Percentiles rank a stretch among this genome's conserved stretches.
Evolutionary conservation across 2,113 vertebrate species (phyloP).

Genomic region (Uria aalge): DNA sequence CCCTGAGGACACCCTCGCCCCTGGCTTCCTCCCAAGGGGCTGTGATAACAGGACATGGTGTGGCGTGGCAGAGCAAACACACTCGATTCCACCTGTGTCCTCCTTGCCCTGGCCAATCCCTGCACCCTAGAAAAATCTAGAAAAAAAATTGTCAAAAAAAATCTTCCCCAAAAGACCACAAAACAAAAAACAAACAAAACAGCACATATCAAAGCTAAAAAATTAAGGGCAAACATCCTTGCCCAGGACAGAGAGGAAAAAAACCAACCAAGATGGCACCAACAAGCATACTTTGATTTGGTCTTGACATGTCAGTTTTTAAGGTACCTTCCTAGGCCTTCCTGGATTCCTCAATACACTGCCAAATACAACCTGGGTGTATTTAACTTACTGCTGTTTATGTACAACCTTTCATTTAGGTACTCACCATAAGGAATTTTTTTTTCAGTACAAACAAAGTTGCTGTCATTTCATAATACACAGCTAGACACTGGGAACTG

Average conservation of each 20-base stretch:
- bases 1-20: not conserved
- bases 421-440: not conserved
- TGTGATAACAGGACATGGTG: rapidly evolving
- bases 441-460: not conserved
- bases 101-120: not conserved
- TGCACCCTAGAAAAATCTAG: not conserved
- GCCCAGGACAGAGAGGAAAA: not conserved
- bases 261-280: not conserved
- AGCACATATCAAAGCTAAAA: not conserved
- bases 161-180: not conserved
- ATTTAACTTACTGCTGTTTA: not conserved
- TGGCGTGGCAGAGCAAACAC: not conserved
- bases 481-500: not conserved
- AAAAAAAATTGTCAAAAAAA: not conserved
- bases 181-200: not conserved
- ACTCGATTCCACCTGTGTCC: rapidly evolving
- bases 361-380: not conserved
- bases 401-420: not conserved
- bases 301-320: not conserved
- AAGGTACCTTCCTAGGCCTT: not conserved
- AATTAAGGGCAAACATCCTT: not conserved
- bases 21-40: rapidly evolving
- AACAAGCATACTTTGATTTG: not conserved
- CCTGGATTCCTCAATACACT: not conserved
- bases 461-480: not conserved